These are phyloP conservation scores for Acanthaster planci DNA, from an alignment of 35 echinoderm and acorn worm genomes.

Conservation along the genomic window DNA sequence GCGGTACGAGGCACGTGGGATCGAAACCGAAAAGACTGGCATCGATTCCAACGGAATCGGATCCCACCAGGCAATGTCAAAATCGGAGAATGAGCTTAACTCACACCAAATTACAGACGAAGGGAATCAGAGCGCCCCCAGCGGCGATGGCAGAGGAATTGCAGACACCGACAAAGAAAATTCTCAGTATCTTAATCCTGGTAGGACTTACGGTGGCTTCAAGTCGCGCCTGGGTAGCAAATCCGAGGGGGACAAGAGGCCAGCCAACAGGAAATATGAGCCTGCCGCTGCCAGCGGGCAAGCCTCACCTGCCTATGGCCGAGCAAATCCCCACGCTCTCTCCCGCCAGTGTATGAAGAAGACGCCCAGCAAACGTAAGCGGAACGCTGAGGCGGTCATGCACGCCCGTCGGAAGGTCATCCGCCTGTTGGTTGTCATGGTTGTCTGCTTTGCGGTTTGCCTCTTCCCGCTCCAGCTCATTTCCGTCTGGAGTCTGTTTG, in stretches of 20 bases:
- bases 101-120: neutral
- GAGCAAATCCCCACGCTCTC: neutral
- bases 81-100: neutral
- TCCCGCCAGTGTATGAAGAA: constrained; percentile 1
- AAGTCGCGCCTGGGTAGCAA: neutral
- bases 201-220: neutral
- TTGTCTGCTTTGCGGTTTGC: constrained; percentile 70
- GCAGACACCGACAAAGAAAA: neutral
- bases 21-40: neutral
- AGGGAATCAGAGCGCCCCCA: neutral
- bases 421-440: constrained; percentile 67
- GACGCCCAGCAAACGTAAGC: constrained; percentile 44
- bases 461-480: constrained; percentile 80
- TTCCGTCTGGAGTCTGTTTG: constrained; percentile 24
- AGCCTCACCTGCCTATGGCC: neutral
- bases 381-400: constrained; percentile 63
- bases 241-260: constrained; percentile 1
- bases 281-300: neutral
- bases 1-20: neutral
- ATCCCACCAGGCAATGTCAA: neutral
- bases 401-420: constrained; percentile 78
- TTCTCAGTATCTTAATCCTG: constrained; percentile 1
- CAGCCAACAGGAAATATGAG: neutral
- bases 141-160: neutral
- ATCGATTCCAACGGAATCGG: neutral